phyloP scores from a whole-genome alignment of 2,888 invertebrate species.

The Brassicogethes aeneus region DNA sequence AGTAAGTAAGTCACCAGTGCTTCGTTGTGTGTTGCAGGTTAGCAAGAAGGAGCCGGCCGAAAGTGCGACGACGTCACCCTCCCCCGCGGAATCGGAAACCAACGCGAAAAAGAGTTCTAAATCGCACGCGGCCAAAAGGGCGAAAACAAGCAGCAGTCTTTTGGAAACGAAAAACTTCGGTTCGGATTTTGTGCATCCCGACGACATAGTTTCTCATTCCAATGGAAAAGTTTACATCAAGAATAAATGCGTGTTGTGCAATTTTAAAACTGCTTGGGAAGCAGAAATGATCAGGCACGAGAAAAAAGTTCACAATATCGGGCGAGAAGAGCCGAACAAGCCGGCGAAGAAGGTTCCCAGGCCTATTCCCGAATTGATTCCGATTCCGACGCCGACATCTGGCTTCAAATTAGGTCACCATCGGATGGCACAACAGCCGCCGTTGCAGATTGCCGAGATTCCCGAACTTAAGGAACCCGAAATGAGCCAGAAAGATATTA shows the following conservation, averaged over 20 bases:
- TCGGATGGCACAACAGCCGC: conserved; percentile 4
- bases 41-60: conserved; percentile 23
- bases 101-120: conserved; percentile 15
- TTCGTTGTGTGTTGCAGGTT: conserved; percentile 29
- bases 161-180: conserved; percentile 29
- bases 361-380: conserved; percentile 70
- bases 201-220: conserved; percentile 39
- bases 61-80: conserved; percentile 12
- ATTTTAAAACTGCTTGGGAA: conserved; percentile 49
- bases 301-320: conserved; percentile 40
- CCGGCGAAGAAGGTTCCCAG: conserved; percentile 41
- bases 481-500: conserved; percentile 41
- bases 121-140: conserved; percentile 11
- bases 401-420: conserved; percentile 14
- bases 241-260: conserved; percentile 46
- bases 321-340: conserved; percentile 13
- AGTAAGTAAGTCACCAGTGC: not conserved
- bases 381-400: conserved; percentile 44
- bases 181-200: conserved; percentile 45
- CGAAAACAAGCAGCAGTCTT: conserved; percentile 25
- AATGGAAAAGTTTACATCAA: conserved; percentile 41
- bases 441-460: conserved; percentile 20
- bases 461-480: conserved; percentile 27
- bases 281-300: conserved; percentile 49
- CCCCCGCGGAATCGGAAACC: conserved; percentile 17